Evolutionary conservation across 1,140 invertebrate genomes (phyloP).

Genomic region (Ceratoteleas bidentatus): DNA sequence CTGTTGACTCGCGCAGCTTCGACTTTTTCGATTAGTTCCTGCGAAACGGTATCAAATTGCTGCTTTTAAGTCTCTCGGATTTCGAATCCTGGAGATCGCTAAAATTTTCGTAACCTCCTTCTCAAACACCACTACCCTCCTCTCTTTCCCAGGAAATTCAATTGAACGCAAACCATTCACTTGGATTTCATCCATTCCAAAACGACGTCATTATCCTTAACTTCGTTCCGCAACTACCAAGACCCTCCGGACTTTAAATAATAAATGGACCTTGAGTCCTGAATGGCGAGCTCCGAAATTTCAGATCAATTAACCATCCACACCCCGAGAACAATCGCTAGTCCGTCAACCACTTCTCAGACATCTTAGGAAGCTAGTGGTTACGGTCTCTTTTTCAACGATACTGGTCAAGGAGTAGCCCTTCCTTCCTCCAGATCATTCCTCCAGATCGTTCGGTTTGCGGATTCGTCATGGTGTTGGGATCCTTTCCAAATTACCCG

Average conservation of each 20-base stretch:
- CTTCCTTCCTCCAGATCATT: slow-evolving; percentile 43
- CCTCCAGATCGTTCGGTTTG: slow-evolving; percentile 20
- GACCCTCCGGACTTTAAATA: too few species aligned
- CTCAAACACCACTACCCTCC: too few species aligned
- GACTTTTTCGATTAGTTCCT: not conserved
- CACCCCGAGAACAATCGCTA: slow-evolving; percentile 7
- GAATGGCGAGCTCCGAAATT: not conserved
- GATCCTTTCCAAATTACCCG: slow-evolving; percentile 29
- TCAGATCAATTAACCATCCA: slow-evolving; percentile 22
- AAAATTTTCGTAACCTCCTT: too few species aligned
- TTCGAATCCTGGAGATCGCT: too few species aligned
- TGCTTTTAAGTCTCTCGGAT: too few species aligned
- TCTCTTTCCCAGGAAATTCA: too few species aligned
- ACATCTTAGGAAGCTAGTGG: slow-evolving; percentile 6
- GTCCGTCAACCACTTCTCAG: slow-evolving; percentile 4
- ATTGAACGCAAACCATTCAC: too few species aligned
- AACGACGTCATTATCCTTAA: too few species aligned
- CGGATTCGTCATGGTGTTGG: slow-evolving; percentile 15
- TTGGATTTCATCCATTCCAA: too few species aligned
- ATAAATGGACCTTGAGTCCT: not conserved
- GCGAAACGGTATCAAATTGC: too few species aligned
- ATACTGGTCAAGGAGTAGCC: slow-evolving; percentile 53
- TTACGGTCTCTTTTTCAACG: slow-evolving; percentile 55
- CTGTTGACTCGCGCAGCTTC: not conserved
- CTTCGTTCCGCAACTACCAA: too few species aligned